A percentile compares a stretch with the other conserved stretches of the same genome.
phyloP scores from a whole-genome alignment of 2,888 invertebrate species.

The Saturnia japonica region DNA sequence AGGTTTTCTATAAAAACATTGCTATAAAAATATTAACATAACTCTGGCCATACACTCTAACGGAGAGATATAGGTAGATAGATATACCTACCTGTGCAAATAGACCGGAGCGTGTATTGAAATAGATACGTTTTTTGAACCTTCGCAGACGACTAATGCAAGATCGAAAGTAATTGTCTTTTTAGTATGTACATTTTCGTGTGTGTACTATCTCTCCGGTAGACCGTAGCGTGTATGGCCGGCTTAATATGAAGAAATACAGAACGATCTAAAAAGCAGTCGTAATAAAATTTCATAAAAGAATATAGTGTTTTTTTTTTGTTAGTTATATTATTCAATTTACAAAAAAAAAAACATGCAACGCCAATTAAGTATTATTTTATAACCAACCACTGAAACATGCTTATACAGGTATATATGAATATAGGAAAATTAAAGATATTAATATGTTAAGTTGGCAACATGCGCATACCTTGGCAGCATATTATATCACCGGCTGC shows the following conservation, averaged over 20 bases:
- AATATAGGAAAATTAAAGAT: background rate
- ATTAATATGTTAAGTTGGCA: background rate
- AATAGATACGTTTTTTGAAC: too few relatives aligned
- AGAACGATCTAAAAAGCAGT: background rate
- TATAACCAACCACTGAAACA: background rate
- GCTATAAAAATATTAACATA: background rate
- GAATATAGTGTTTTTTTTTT: background rate
- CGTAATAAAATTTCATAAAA: background rate
- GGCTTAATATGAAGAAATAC: too few relatives aligned
- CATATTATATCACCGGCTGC: slow-evolving; percentile 81
- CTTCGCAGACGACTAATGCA: too few relatives aligned
- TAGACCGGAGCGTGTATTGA: too few relatives aligned
- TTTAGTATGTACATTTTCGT: too few relatives aligned
- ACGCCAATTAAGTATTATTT: background rate
- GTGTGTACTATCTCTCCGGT: too few relatives aligned
- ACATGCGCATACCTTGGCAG: slow-evolving; percentile 77
- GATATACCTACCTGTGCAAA: too few relatives aligned
- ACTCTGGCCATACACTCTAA: too few relatives aligned
- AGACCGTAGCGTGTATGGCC: too few relatives aligned
- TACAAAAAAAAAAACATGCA: background rate
- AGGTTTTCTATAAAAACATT: background rate
- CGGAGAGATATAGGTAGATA: too few relatives aligned
- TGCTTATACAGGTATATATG: background rate
- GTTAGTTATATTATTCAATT: background rate
- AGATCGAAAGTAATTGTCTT: too few relatives aligned